Evolutionary conservation across 2,888 invertebrate genomes (phyloP).

Genomic region (Ditylenchus weischeri): DNA sequence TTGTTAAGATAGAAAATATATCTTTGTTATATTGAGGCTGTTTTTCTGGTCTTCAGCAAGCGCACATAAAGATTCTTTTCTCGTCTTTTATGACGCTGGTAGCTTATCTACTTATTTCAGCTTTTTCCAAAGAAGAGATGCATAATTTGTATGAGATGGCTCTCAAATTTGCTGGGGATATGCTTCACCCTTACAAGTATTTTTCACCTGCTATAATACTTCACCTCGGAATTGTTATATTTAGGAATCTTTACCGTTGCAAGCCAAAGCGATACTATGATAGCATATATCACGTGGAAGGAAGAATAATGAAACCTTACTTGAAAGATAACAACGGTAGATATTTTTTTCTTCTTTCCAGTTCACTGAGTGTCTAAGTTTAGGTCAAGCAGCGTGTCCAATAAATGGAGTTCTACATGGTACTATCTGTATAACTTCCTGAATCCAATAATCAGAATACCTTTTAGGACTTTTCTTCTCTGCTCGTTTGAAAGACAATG

Average conservation of each 20-base stretch:
- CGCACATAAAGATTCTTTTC: background rate
- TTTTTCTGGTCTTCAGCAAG: no score
- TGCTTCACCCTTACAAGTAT: constrained; percentile 5
- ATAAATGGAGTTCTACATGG: background rate
- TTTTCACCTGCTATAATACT: background rate
- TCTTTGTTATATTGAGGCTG: no score
- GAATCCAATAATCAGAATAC: background rate
- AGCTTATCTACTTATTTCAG: background rate
- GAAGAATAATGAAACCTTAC: background rate
- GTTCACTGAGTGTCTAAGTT: no score
- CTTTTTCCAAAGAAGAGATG: constrained; percentile 4
- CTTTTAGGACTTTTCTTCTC: constrained; percentile 9
- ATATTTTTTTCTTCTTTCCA: no score
- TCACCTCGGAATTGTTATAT: background rate
- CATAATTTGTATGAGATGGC: constrained; percentile 1
- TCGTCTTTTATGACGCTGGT: background rate
- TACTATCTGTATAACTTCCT: background rate
- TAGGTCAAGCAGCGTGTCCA: background rate
- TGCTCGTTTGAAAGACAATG: constrained; percentile 5
- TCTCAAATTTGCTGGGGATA: background rate
- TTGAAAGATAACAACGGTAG: constrained; percentile 1
- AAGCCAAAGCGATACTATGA: constrained; percentile 7
- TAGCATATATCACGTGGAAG: background rate
- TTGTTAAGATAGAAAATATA: no score
- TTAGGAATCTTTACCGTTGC: constrained; percentile 1